A percentile compares a stretch with the other conserved stretches of the same genome.
phyloP scores from a whole-genome alignment of 1,140 invertebrate genomes.

The Luehdorfia chinensis region DNA sequence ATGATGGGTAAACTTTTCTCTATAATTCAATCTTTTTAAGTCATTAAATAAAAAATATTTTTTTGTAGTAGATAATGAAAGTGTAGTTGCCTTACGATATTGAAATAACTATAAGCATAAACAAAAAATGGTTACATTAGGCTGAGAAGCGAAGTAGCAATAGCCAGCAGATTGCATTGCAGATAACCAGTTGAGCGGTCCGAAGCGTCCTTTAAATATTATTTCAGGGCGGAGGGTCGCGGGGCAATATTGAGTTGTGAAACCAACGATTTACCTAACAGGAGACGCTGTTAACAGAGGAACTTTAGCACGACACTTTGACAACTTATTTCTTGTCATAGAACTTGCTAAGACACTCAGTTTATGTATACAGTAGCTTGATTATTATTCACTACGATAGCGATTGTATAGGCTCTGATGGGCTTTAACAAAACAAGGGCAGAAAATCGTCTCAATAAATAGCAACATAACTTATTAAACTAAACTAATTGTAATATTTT shows the following conservation, averaged over 20 bases:
- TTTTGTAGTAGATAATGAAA: conserved; percentile 3
- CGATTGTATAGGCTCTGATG: conserved; percentile 31
- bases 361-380: conserved; percentile 59
- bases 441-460: too few species aligned
- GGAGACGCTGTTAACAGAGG: conserved; percentile 59
- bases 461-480: too few species aligned
- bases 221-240: conserved; percentile 57
- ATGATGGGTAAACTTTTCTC: conserved; percentile 15
- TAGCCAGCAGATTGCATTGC: conserved; percentile 49
- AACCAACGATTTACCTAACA: conserved; percentile 72
- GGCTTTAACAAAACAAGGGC: too few species aligned
- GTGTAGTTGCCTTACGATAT: conserved; percentile 18
- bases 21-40: conserved; percentile 11
- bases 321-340: conserved; percentile 75
- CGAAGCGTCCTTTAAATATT: conserved; percentile 64
- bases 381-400: conserved; percentile 53
- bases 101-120: conserved; percentile 46
- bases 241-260: conserved; percentile 69
- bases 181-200: conserved; percentile 49
- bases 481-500: too few species aligned
- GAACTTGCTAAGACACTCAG: conserved; percentile 60
- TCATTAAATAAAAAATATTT: conserved; percentile 2
- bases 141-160: conserved; percentile 48
- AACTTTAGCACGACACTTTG: conserved; percentile 73
- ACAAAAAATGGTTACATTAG: conserved; percentile 64